Evolutionary conservation across 2,888 invertebrate species (phyloP).

Genomic region (Eupithecia centaureata): DNA sequence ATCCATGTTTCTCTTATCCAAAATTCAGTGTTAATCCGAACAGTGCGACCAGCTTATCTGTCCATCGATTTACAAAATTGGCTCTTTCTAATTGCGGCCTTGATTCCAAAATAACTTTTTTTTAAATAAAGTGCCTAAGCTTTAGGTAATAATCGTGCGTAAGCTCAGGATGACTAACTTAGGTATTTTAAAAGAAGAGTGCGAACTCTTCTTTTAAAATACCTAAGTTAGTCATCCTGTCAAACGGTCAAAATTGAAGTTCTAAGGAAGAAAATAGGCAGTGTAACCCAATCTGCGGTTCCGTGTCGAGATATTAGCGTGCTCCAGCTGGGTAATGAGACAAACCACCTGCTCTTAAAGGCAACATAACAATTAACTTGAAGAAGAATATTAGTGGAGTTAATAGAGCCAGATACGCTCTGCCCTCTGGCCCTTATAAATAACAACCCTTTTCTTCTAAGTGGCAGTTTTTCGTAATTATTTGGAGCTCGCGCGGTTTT

Average conservation of each 20-base stretch:
- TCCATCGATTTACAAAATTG: background rate
- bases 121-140: background rate
- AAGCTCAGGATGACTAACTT: too few species aligned
- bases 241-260: background rate
- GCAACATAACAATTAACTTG: constrained; percentile 82
- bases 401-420: constrained; percentile 80
- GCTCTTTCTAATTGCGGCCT: background rate
- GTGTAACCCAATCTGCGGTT: constrained; percentile 43
- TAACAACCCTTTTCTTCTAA: constrained; percentile 73
- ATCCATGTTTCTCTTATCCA: too few species aligned
- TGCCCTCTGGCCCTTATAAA: constrained; percentile 75
- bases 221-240: background rate
- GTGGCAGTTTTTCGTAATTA: constrained; percentile 75
- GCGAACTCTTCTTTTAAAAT: too few species aligned
- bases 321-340: constrained; percentile 76
- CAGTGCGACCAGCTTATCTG: background rate
- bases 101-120: background rate
- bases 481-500: constrained; percentile 40
- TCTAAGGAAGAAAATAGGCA: constrained; percentile 2
- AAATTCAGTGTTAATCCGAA: background rate
- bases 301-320: constrained; percentile 70
- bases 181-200: too few species aligned
- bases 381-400: constrained; percentile 81
- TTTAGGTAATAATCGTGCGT: too few species aligned
- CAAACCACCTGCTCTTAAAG: constrained; percentile 81